A percentile compares a stretch with the other conserved stretches of the same genome.
Conservation (phyloP, 2,113 vertebrate genomes). For the Eurypyga helias region DNA sequence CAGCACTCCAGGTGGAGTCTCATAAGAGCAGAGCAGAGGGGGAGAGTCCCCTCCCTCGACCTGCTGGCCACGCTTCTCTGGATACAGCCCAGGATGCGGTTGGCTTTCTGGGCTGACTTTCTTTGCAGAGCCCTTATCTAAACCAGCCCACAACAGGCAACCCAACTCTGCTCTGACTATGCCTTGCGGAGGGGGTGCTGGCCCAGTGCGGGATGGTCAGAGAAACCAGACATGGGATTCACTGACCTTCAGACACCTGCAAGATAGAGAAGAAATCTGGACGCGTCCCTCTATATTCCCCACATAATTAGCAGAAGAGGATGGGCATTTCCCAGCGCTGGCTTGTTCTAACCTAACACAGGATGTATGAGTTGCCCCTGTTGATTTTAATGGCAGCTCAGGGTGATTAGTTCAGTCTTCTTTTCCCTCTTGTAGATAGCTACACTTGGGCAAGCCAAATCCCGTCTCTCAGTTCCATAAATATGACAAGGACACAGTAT, state of each 20-base stretch:
- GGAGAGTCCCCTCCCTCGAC: no score
- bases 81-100: no score
- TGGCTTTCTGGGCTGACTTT: no score
- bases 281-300: background rate
- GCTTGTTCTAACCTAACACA: background rate
- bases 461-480: background rate
- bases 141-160: background rate
- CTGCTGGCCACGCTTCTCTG: no score
- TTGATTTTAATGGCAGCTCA: background rate
- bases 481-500: background rate
- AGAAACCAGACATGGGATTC: background rate
- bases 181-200: background rate
- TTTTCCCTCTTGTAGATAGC: background rate
- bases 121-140: background rate
- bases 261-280: background rate
- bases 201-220: fast-evolving
- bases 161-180: background rate
- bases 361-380: fast-evolving
- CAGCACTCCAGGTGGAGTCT: no score
- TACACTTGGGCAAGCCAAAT: background rate
- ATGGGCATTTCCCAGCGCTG: background rate
- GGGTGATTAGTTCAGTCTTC: background rate
- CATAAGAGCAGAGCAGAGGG: no score
- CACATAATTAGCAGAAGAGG: background rate
- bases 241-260: background rate